phyloP scores from a whole-genome alignment of 2,888 invertebrate genomes.

The Ectemnius lituratus region DNA sequence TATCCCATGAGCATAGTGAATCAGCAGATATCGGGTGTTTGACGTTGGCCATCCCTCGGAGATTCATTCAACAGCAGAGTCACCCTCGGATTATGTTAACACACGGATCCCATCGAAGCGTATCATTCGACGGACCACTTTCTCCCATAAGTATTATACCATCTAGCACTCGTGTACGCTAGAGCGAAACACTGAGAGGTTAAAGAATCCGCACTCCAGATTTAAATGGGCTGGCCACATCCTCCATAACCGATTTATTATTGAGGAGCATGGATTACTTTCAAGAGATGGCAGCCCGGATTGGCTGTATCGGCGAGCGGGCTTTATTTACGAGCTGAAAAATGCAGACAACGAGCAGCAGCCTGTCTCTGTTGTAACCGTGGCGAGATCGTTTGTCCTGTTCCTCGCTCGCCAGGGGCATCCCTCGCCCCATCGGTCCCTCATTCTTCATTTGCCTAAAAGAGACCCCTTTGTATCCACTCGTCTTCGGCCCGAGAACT shows the following conservation, averaged over 20 bases:
- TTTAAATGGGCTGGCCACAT: slow-evolving; percentile 39
- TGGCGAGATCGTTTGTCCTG: slow-evolving; percentile 44
- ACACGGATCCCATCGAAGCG: neutral
- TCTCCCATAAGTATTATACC: slow-evolving; percentile 4
- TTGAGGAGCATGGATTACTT: slow-evolving; percentile 36
- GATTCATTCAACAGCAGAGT: neutral
- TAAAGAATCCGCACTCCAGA: slow-evolving; percentile 38
- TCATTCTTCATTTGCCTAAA: slow-evolving; percentile 65
- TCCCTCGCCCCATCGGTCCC: slow-evolving; percentile 54
- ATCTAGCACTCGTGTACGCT: neutral
- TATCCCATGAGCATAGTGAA: neutral
- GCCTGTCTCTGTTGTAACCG: too few relatives aligned
- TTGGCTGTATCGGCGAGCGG: neutral
- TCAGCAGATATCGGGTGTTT: neutral
- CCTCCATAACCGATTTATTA: slow-evolving; percentile 66
- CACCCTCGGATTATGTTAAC: neutral
- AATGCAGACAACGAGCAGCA: too few relatives aligned
- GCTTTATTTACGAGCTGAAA: too few relatives aligned
- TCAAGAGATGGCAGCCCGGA: slow-evolving; percentile 42
- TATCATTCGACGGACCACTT: slow-evolving; percentile 1
- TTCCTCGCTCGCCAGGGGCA: slow-evolving; percentile 59
- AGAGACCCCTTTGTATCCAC: slow-evolving; percentile 62
- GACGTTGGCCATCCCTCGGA: neutral
- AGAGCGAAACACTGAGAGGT: slow-evolving; percentile 7
- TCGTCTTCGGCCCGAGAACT: slow-evolving; percentile 56